Evolutionary conservation across 2,113 vertebrate genomes (phyloP).

Genomic region (Colinus virginianus): DNA sequence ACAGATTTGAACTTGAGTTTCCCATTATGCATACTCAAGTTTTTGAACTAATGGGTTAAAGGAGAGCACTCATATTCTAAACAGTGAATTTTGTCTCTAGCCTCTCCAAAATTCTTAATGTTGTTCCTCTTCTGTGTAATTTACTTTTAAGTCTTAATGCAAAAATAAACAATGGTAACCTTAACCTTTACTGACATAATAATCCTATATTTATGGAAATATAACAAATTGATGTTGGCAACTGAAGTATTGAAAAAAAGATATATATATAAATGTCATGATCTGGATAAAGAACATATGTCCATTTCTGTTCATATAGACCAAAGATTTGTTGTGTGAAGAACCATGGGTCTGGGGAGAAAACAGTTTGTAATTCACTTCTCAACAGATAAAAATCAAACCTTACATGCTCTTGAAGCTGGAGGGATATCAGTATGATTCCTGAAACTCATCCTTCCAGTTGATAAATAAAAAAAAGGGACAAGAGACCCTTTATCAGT

Average conservation of each 20-base stretch:
- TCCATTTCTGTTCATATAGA: not conserved
- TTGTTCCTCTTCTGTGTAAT: not conserved
- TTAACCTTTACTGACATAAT: not conserved
- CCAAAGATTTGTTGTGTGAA: not conserved
- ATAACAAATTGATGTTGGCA: not conserved
- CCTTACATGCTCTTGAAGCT: not conserved
- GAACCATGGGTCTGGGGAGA: not conserved
- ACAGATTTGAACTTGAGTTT: not conserved
- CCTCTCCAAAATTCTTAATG: not conserved
- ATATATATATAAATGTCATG: not conserved
- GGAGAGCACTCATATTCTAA: not conserved
- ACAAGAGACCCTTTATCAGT: too few relatives aligned
- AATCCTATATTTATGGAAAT: not conserved
- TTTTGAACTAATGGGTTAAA: not conserved
- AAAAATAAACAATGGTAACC: not conserved
- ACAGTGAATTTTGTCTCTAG: not conserved
- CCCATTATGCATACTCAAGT: not conserved
- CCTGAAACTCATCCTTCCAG: not conserved
- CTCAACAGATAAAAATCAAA: not conserved
- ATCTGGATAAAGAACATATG: not conserved
- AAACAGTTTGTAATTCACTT: not conserved
- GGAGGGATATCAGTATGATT: not conserved
- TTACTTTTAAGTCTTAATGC: not conserved
- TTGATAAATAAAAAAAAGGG: not conserved
- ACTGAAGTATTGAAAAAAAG: not conserved